A percentile compares a stretch with the other conserved stretches of the same genome.
Conservation (phyloP, 2,888 invertebrate species). For the Agrotis ipsilon region DNA sequence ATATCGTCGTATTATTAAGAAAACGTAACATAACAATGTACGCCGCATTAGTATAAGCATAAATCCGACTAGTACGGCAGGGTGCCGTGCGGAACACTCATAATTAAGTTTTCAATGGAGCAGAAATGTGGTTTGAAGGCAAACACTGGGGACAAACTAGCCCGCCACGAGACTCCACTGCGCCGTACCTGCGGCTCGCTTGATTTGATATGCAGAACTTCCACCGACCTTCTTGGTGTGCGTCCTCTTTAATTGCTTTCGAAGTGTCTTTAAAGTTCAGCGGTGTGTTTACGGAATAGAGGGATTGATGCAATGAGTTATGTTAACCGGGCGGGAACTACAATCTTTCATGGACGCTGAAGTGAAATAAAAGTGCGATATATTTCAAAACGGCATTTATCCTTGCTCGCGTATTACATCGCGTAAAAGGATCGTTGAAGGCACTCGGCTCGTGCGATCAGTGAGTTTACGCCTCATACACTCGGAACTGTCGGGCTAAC, state of each 20-base stretch:
- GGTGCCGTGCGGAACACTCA: constrained; percentile 65
- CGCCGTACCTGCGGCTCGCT: constrained; percentile 63
- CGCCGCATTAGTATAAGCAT: too few relatives aligned
- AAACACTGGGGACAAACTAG: constrained; percentile 71
- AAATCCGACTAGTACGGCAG: constrained; percentile 62
- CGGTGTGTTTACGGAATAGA: constrained; percentile 30
- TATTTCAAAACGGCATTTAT: constrained; percentile 69
- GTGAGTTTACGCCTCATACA: constrained; percentile 73
- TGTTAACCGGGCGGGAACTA: constrained; percentile 25
- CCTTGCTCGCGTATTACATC: constrained; percentile 67
- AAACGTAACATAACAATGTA: too few relatives aligned
- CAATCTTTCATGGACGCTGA: constrained; percentile 49
- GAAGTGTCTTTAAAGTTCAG: constrained; percentile 41
- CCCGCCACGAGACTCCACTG: constrained; percentile 64
- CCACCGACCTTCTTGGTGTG: constrained; percentile 37
- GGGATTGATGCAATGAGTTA: constrained; percentile 49
- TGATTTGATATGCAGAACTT: constrained; percentile 76
- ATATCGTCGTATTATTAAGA: constrained; percentile 74
- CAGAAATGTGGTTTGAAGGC: constrained; percentile 81
- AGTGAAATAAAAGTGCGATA: constrained; percentile 66
- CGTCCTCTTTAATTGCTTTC: constrained; percentile 53
- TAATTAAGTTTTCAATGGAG: constrained; percentile 85
- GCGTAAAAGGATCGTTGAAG: constrained; percentile 74
- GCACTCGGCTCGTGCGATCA: constrained; percentile 72
- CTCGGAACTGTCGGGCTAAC: constrained; percentile 67